Evolutionary conservation across 2,888 invertebrate species (phyloP).

Genomic region (Coecobrya sp.): DNA sequence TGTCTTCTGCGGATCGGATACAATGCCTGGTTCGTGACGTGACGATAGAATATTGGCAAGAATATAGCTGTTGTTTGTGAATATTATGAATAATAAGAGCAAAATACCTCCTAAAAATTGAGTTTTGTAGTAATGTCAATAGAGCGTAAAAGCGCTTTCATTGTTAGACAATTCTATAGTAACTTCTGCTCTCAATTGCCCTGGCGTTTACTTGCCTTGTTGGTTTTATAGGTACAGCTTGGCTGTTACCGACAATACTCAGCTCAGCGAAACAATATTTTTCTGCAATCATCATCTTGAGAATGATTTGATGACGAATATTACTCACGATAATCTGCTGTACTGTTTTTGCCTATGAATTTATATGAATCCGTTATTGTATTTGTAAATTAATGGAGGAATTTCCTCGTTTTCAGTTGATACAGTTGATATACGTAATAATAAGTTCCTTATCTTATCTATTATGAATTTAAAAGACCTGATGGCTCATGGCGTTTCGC

Average conservation of each 20-base stretch:
- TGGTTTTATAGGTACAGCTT: not conserved
- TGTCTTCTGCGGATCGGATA: not conserved
- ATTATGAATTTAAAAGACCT: too few species aligned
- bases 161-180: conserved; percentile 32
- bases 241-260: not conserved
- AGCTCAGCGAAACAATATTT: not conserved
- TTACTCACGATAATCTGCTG: conserved; percentile 2
- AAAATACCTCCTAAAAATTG: conserved; percentile 30
- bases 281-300: not conserved
- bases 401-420: not conserved
- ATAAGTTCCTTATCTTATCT: not conserved
- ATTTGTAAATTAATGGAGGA: not conserved
- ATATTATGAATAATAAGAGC: conserved; percentile 44
- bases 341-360: not conserved
- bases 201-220: not conserved
- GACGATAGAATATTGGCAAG: not conserved
- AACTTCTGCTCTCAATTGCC: not conserved
- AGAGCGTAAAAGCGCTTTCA: conserved; percentile 75
- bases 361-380: conserved; percentile 7
- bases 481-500: not conserved
- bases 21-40: conserved; percentile 5
- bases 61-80: not conserved
- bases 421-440: not conserved
- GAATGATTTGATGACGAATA: not conserved
- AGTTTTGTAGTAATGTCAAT: conserved; percentile 72